Evolutionary conservation across 2,113 vertebrate species (phyloP).

Genomic region (Boleophthalmus pectinirostris): DNA sequence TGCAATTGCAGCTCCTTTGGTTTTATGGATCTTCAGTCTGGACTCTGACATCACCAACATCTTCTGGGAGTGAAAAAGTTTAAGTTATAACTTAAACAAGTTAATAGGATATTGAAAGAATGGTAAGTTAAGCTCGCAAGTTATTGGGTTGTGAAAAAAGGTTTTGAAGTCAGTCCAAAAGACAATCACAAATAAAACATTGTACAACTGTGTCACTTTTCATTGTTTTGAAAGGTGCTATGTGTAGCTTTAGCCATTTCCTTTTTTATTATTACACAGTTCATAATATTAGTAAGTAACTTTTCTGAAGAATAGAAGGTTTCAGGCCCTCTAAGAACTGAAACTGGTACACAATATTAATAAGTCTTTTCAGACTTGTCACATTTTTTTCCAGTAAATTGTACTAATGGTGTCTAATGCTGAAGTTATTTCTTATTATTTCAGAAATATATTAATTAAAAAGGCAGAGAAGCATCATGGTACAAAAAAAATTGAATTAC

Average conservation of each 20-base stretch:
- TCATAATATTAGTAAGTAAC: too few relatives aligned
- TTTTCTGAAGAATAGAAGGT: too few relatives aligned
- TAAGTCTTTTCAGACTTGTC: too few relatives aligned
- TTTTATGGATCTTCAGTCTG: slow-evolving; percentile 82
- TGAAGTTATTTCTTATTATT: too few relatives aligned
- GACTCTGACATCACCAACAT: slow-evolving; percentile 84
- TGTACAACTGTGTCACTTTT: neutral
- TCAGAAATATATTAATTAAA: too few relatives aligned
- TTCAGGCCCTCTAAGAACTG: too few relatives aligned
- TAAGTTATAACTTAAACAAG: too few relatives aligned
- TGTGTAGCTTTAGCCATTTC: slow-evolving; percentile 19
- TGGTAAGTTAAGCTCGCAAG: neutral
- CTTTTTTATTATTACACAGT: neutral
- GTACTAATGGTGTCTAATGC: too few relatives aligned
- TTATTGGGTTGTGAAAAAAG: neutral
- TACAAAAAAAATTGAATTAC: too few relatives aligned
- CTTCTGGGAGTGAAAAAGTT: slow-evolving; percentile 74
- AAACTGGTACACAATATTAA: too few relatives aligned
- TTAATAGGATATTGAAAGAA: slow-evolving; percentile 3
- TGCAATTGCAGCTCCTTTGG: slow-evolving; percentile 67
- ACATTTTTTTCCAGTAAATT: too few relatives aligned
- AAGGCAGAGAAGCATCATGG: too few relatives aligned
- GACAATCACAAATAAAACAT: slow-evolving; percentile 40
- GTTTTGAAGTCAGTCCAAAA: neutral
- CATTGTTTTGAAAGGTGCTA: slow-evolving; percentile 20